Evolutionary conservation across 1,140 invertebrate species (phyloP).

Genomic region (Cryptotermes secundus): DNA sequence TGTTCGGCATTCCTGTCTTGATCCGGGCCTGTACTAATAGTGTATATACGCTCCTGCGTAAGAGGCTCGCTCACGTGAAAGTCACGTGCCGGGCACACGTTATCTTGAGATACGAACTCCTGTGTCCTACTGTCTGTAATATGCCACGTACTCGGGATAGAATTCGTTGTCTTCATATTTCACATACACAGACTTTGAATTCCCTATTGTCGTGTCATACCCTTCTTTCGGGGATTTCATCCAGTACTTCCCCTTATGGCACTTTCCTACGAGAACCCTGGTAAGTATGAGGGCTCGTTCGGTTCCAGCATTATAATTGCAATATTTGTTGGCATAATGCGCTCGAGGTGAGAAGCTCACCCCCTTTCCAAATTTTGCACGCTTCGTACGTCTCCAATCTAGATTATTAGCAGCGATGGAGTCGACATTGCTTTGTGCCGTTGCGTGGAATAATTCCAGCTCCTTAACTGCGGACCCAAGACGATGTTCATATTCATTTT

Average conservation of each 20-base stretch:
- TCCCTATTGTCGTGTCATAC: constrained; percentile 3
- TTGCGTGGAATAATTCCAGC: not conserved
- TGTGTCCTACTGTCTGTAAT: not conserved
- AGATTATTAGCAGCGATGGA: constrained; percentile 1
- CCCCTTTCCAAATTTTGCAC: constrained; percentile 8
- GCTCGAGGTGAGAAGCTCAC: constrained; percentile 14
- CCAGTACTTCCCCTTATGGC: not conserved
- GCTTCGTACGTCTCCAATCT: not conserved
- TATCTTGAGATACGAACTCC: too few species aligned
- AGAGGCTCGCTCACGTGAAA: too few species aligned
- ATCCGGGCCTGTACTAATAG: too few species aligned
- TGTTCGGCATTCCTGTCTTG: too few species aligned
- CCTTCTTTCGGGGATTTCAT: not conserved
- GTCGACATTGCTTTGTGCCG: not conserved
- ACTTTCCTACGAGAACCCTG: constrained; percentile 16
- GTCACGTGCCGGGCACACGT: too few species aligned
- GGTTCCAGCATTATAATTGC: not conserved
- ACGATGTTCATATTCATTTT: not conserved
- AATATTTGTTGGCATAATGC: not conserved
- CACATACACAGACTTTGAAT: not conserved
- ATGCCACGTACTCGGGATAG: constrained; percentile 21
- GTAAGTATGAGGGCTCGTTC: not conserved
- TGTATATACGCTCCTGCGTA: too few species aligned
- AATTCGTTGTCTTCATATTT: constrained; percentile 25
- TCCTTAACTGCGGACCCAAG: not conserved